Conservation (phyloP, 2,113 vertebrate genomes). For the Gallinago media region DNA sequence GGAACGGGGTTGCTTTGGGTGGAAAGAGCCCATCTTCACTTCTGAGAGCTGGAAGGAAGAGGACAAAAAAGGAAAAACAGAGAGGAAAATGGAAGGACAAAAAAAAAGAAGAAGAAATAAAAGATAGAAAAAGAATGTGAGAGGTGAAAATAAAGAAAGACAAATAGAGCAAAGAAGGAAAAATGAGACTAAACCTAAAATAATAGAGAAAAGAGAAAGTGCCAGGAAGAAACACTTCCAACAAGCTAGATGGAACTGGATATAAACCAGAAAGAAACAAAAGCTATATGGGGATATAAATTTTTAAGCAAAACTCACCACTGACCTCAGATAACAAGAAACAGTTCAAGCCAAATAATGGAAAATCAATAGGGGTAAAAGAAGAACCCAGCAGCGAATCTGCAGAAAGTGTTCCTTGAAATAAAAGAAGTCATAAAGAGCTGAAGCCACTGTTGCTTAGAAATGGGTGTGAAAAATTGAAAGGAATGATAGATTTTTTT, state of each 20-base stretch:
- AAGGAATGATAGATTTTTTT: neutral
- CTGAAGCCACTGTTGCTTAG: neutral
- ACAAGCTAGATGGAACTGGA: neutral
- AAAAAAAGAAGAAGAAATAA: too few species aligned
- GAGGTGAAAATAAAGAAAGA: neutral
- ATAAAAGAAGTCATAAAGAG: neutral
- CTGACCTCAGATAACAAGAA: neutral
- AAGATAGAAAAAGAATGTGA: neutral
- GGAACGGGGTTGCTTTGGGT: fast-evolving
- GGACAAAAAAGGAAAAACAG: neutral
- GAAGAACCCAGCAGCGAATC: neutral
- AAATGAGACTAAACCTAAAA: neutral
- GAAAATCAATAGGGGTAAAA: conserved; percentile 4
- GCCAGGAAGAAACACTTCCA: neutral
- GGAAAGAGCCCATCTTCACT: fast-evolving
- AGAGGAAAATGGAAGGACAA: neutral
- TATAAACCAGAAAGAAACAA: neutral
- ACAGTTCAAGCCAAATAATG: neutral
- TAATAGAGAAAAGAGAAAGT: neutral
- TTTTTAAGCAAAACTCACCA: neutral
- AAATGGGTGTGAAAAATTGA: neutral
- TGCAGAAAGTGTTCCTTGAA: neutral
- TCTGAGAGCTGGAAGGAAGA: neutral
- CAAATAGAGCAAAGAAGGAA: neutral
- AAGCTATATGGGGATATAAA: neutral